Evolutionary conservation across 2,113 vertebrate genomes (phyloP), one percentile per base, ranked within the genome.

Genomic region (Xyliphius kryptos): DNA sequence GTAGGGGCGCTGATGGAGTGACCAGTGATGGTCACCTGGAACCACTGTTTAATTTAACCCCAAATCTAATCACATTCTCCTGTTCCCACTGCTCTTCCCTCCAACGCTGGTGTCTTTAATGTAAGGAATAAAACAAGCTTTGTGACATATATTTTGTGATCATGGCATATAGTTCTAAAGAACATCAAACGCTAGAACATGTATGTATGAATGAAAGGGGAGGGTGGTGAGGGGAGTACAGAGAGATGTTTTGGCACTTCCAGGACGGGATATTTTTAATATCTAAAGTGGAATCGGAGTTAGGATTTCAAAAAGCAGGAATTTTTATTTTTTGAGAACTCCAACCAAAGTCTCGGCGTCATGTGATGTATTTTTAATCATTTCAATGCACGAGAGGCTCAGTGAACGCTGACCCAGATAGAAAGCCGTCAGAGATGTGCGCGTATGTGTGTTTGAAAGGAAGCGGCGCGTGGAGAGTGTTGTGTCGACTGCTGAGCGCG

Each of bases 351-450:
- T 46, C 43, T 46, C n/a, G 6, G 14, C 43, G n/a, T 46, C 43
- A 49, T 53, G 59, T 1, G 6, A 66, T 66, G 64, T 56, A 72
- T 77, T 75, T 76, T 81, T 71, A 68, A 69, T 22, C 40, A 68
- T 74, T 78, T 77, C 74, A 81, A 80, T 80, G 77, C 70, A 79
- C 74, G 60, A 61, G 58, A 21, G 26, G 55, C 60, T 63, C 55
- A 20, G 51, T 74, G 66, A 20, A 68, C 70, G 65, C 55, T 83
- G 79, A 82, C 81, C 82, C 65, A 81, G 71, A 79, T 83, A 72
- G 71, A 79, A 57, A 20, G 40, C 47, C 22, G 52, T 78, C 49
- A 52, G 36, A 22, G 36, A 22, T 41, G 40, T 36, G 50, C n/a
- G n/a, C n/a, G n/a, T n/a, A n/a, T 61, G 15, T 51, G 44, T 5